Base-by-base conservation (phyloP, 2,113 vertebrate species). In the Myanophis thanlyinensis region DNA sequence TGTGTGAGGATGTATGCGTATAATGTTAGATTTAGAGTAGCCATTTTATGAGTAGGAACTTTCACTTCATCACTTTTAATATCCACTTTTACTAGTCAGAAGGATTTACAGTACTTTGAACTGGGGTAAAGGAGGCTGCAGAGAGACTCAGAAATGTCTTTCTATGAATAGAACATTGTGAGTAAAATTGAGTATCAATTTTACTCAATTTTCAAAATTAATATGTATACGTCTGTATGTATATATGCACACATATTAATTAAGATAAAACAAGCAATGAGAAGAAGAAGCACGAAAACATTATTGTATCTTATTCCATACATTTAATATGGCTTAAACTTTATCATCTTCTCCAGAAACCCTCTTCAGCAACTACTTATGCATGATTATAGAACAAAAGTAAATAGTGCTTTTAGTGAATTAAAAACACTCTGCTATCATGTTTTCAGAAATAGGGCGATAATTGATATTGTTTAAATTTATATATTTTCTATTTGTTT, bases 1-100 rank as follows among this genome's bases (percentile, higher is more conserved):
- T 25, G 7, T 56, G 0, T 53, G 0, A 40, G 2, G 44, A 12
- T n/a, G 4, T 67, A 0, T 46, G 2, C 44, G 5, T 56, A 25
- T 13, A 54, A 53, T 88, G 87, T 88, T 52, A 35, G 30, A 44
- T 88, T 51, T 22, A 53, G 87, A 88, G 48, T 54, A 25, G 35
- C 87, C 35, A 40, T 23, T 53, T 48, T 53, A n/a, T 54, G n/a
- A 40, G n/a, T 40, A 30, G 48, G 30, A 4, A 48, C 27, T 89
- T 62, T 89, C 27, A 48, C 9, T 56, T 40, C 52, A 88, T 18
- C n/a, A n/a, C 8, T 20, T 25, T 53, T 49, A 52, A n/a, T n/a
- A n/a, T 30, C 27, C 51, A n/a, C 30, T 18, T 20, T 40, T 20
- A 88, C n/a, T 44, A 23, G 53, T 40, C 18, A 2, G 48, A 85